phyloP scores from a whole-genome alignment of 2,888 invertebrate species.

The Plemyria rubiginata region DNA sequence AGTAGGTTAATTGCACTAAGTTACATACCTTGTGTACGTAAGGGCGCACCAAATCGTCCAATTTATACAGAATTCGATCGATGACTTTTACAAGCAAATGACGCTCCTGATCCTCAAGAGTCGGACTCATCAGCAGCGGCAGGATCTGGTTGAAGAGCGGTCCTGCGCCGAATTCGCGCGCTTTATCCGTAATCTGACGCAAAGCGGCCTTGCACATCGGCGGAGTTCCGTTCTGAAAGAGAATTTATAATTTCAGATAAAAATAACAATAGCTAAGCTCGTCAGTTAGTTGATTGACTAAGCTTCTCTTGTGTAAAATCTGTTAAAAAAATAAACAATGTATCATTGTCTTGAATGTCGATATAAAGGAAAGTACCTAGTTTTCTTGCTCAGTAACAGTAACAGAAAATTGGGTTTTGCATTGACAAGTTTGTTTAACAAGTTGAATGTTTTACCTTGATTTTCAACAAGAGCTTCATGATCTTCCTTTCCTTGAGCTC shows the following conservation, averaged over 20 bases:
- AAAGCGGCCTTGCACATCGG: conserved; percentile 99
- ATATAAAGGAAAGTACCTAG: too few relatives aligned
- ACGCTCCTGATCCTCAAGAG: conserved; percentile 99
- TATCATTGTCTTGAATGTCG: too few relatives aligned
- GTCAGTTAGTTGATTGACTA: too few relatives aligned
- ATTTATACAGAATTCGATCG: conserved; percentile 98
- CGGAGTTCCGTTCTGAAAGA: conserved; percentile 94
- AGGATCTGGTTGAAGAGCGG: conserved; percentile 99
- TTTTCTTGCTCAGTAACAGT: too few relatives aligned
- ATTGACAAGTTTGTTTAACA: too few relatives aligned
- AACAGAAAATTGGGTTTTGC: too few relatives aligned
- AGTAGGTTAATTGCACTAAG: background rate
- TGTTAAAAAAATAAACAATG: too few relatives aligned
- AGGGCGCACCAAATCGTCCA: conserved; percentile 99
- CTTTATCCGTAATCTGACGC: conserved; percentile 99
- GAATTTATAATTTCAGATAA: background rate
- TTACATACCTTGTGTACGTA: conserved; percentile 96
- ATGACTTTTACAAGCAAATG: conserved; percentile 99
- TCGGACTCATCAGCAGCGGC: conserved; percentile 99
- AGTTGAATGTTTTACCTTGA: conserved; percentile 87
- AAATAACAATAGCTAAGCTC: background rate
- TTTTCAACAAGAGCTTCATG: conserved; percentile 98
- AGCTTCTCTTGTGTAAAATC: background rate
- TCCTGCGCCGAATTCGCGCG: conserved; percentile 98
- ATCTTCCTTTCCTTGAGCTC: conserved; percentile 99